These are phyloP conservation scores for Rhombomys opimus DNA, from an alignment of 2,113 vertebrate genomes.

Conservation along the genomic window DNA sequence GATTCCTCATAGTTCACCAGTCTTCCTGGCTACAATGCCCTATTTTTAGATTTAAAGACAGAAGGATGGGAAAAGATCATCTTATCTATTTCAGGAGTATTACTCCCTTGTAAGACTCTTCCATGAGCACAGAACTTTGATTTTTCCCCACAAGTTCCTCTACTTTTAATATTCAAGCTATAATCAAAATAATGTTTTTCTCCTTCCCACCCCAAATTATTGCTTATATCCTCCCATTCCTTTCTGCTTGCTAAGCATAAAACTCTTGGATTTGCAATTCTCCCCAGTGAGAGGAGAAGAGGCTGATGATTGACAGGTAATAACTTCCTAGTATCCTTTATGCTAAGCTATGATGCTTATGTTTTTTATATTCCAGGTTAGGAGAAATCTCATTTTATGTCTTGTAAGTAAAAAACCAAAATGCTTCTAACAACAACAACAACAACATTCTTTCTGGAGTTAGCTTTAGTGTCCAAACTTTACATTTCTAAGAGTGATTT, in stretches of 20 bases:
- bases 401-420: slow-evolving; percentile 25
- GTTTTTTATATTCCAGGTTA: background rate
- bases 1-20: background rate
- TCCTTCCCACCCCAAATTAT: background rate
- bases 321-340: background rate
- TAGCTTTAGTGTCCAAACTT: background rate
- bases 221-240: background rate
- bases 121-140: background rate
- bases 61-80: background rate
- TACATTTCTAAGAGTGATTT: slow-evolving; percentile 15
- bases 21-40: background rate
- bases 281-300: background rate
- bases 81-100: background rate
- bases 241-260: background rate
- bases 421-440: background rate
- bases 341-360: slow-evolving; percentile 19
- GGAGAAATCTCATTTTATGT: slow-evolving; percentile 30
- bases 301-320: background rate
- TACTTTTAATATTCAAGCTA: background rate
- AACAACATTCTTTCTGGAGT: background rate
- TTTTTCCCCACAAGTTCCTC: background rate
- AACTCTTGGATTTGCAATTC: background rate
- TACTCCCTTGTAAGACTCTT: background rate
- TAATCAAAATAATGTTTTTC: background rate
- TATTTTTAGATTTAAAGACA: background rate